phyloP scores from a whole-genome alignment of 2,888 invertebrate species.

The Pristionchus fissidentatus region DNA sequence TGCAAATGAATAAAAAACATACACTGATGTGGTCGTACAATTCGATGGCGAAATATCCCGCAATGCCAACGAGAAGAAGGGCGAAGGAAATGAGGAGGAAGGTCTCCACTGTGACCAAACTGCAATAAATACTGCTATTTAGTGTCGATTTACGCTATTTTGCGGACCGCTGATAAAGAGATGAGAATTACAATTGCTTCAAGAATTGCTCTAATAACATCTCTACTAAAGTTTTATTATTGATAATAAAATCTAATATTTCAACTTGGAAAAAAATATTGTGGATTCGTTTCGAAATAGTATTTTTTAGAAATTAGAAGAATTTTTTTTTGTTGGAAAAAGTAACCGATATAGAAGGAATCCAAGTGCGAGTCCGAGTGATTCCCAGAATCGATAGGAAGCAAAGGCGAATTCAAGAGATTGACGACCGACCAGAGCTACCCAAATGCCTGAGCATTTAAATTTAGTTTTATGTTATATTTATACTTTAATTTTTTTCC shows the following conservation, averaged over 20 bases:
- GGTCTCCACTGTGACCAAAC: constrained; percentile 64
- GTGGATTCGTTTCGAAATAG: too few species aligned
- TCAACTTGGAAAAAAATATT: too few species aligned
- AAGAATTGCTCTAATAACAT: too few species aligned
- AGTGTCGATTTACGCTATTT: neutral
- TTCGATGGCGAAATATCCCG: constrained; percentile 83
- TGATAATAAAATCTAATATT: too few species aligned
- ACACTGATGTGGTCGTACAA: constrained; percentile 69
- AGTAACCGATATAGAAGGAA: constrained; percentile 85
- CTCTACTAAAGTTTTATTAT: too few species aligned
- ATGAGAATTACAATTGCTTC: neutral
- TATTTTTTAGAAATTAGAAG: too few species aligned
- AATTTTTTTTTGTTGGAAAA: neutral
- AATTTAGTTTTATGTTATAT: neutral
- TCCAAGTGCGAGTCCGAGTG: constrained; percentile 89
- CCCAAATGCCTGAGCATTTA: constrained; percentile 81
- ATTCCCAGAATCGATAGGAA: constrained; percentile 92
- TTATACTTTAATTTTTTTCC: neutral
- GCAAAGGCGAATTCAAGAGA: constrained; percentile 90
- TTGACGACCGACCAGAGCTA: constrained; percentile 87
- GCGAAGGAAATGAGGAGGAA: constrained; percentile 68
- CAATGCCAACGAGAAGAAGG: constrained; percentile 81
- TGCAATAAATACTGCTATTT: constrained; percentile 37
- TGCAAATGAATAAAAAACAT: neutral
- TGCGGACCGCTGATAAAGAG: neutral